Percentiles rank a stretch among this genome's conserved stretches.
Conservation (phyloP, 2,888 invertebrate genomes). For the Polydrusus pterygomalis region DNA sequence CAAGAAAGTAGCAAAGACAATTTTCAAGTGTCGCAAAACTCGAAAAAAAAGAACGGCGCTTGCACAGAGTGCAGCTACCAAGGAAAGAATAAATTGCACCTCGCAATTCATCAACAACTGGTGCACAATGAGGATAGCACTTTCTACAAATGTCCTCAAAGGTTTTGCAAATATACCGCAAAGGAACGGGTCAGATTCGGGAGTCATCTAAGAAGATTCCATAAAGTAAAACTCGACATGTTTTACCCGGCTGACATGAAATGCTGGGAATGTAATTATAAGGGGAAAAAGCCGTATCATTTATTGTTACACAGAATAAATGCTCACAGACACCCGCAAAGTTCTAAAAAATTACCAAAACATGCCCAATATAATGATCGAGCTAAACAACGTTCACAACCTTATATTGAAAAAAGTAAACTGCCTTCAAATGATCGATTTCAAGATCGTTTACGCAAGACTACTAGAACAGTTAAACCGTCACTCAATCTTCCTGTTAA, state of each 20-base stretch:
- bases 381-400: too few species aligned
- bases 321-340: background rate
- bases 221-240: background rate
- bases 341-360: background rate
- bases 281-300: background rate
- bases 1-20: too few species aligned
- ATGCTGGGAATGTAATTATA: background rate
- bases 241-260: conserved; percentile 1
- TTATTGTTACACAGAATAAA: background rate
- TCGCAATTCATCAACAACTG: background rate
- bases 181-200: background rate
- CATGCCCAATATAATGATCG: background rate
- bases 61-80: background rate
- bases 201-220: background rate
- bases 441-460: too few species aligned
- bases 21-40: background rate
- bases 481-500: too few species aligned
- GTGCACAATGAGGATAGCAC: background rate
- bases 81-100: too few species aligned
- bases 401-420: too few species aligned
- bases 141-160: background rate
- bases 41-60: background rate
- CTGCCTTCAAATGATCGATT: too few species aligned
- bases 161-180: background rate
- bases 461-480: too few species aligned